Base-by-base conservation (phyloP, 2,888 invertebrate genomes). In the Leptarthrus brevirostris region DNA sequence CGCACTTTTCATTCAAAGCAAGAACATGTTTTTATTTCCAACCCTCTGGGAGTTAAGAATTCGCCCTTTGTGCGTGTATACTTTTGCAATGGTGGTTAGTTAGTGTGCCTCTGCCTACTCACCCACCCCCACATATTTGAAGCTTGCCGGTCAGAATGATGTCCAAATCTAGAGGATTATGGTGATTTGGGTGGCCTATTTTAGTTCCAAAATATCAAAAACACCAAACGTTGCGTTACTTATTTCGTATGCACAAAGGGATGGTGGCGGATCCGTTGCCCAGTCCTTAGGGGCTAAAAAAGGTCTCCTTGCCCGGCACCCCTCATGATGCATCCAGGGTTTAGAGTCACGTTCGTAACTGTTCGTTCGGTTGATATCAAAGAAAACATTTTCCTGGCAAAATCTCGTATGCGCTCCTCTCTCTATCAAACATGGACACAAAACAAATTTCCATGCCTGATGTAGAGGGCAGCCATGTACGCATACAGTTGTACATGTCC, bases 391-490 rank as follows among this genome's bases (percentile, higher is more conserved):
- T 69, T 34, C 52, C 69, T 36, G 49, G 0, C 34, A 30, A 52
- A 20, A 69, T 69, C 69, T 34, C 52, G 36, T 20, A n/a, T 69
- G 49, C 52, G 22, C 52, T 49, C 69, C 34, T 52, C 69, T 69
- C 52, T 52, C 69, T 52, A 69, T 69, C 49, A 36, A 69, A 69
- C 69, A 52, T 44, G 64, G 52, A 52, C 30, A 49, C 34, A 20
- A 52, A 69, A 52, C 69, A 30, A 69, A 52, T 64, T 64, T 40
- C 64, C 64, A 64, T 64, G 22, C 64, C 64, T 64, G 47, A 47
- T 36, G 64, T 47, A 16, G 26, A 69, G 40, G 52, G 3, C 22
- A 34, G 16, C 49, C 6, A 52, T 20, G 4, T 18, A 47, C 10
- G 10, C 26, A 44, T n/a, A 64, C 24, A 20, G 22, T 12, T 26